These are phyloP conservation scores for Hymenopus coronatus DNA, from an alignment of 2,888 invertebrate genomes.

Conservation along the genomic window DNA sequence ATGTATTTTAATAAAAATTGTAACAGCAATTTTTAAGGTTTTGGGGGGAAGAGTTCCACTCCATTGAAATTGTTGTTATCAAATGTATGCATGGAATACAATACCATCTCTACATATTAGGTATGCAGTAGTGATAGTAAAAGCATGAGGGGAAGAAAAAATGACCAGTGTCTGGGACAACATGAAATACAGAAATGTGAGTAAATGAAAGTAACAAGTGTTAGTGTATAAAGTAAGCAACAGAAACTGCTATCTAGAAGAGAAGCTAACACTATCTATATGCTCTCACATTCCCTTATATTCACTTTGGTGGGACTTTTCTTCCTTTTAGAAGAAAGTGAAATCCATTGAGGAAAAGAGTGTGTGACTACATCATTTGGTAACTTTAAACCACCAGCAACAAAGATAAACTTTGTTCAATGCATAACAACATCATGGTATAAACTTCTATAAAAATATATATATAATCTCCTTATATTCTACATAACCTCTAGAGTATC, in stretches of 20 bases:
- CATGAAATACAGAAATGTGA: background rate
- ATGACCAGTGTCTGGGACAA: too few relatives aligned
- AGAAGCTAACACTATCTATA: background rate
- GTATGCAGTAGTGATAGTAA: too few relatives aligned
- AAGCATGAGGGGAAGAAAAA: too few relatives aligned
- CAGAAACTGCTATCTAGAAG: background rate
- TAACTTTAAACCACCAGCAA: constrained; percentile 19
- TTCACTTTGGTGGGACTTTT: background rate
- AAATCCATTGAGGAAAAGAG: background rate
- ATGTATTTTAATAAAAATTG: too few relatives aligned
- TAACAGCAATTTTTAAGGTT: too few relatives aligned
- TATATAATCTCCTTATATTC: background rate
- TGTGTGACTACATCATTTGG: background rate
- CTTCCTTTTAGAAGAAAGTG: background rate
- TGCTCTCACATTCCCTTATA: background rate
- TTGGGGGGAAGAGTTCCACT: too few relatives aligned
- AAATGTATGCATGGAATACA: too few relatives aligned
- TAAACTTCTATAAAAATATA: background rate
- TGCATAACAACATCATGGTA: background rate
- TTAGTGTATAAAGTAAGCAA: background rate
- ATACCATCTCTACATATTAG: too few relatives aligned
- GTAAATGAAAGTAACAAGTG: background rate
- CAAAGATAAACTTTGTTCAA: background rate
- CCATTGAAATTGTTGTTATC: too few relatives aligned
- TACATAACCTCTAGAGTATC: background rate